These are phyloP conservation scores for Adoxophyes honmai DNA, from an alignment of 1,140 invertebrate genomes.

Conservation along the genomic window DNA sequence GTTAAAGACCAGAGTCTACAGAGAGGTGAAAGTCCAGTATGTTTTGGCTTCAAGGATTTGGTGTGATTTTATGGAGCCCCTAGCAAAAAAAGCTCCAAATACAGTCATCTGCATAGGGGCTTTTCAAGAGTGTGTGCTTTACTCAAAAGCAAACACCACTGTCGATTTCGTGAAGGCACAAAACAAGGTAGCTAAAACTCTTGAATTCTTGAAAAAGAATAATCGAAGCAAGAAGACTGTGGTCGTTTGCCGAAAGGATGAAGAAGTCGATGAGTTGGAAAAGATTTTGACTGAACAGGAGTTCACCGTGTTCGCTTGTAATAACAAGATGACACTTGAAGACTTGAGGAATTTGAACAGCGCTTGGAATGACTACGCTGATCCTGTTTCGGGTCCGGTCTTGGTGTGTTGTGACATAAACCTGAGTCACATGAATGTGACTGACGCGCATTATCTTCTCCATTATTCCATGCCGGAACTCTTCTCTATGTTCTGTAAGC, in stretches of 20 bases:
- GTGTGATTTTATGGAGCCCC: constrained; percentile 53
- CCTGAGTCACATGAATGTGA: constrained; percentile 59
- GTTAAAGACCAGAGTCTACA: constrained; percentile 43
- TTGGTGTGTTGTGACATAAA: constrained; percentile 66
- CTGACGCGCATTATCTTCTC: constrained; percentile 55
- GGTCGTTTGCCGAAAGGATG: constrained; percentile 54
- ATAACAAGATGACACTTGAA: constrained; percentile 52
- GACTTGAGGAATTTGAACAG: constrained; percentile 49
- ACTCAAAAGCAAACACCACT: constrained; percentile 53
- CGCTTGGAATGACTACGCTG: constrained; percentile 47
- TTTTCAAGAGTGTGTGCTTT: constrained; percentile 64
- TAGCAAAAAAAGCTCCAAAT: constrained; percentile 53
- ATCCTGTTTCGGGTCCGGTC: constrained; percentile 50
- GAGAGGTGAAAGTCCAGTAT: constrained; percentile 56
- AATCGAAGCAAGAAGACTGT: constrained; percentile 51
- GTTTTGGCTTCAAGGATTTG: constrained; percentile 53
- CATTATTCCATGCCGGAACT: constrained; percentile 59
- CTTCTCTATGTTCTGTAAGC: constrained; percentile 59
- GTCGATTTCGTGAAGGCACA: constrained; percentile 49
- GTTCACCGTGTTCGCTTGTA: constrained; percentile 40
- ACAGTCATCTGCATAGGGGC: constrained; percentile 59
- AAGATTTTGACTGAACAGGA: constrained; percentile 33
- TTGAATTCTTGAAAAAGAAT: constrained; percentile 46
- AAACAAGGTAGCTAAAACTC: constrained; percentile 38
- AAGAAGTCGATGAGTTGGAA: constrained; percentile 48